Evolutionary conservation across 2,888 invertebrate genomes (phyloP), one percentile per base, ranked within the genome.

Genomic region (Calameuta filiformis): DNA sequence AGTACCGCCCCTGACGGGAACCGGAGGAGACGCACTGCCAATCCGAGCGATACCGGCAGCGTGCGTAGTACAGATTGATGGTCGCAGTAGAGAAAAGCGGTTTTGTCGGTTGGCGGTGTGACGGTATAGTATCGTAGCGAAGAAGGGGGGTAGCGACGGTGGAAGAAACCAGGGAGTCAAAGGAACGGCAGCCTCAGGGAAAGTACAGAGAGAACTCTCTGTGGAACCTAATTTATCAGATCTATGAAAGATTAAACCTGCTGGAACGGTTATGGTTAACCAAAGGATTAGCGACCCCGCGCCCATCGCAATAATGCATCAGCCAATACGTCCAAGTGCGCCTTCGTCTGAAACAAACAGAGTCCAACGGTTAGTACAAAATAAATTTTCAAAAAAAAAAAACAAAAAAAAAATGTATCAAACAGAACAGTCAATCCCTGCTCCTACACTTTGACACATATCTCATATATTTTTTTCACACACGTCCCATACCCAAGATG

Each of bases 301-400:
- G 97, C 97, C 98, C 98, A 98, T 92, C 98, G 95, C 87, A 98
- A 93, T 88, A 98, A 94, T 91, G 98, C 98, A 93, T 98, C 98
- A 85, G 98, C 98, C 92, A 98, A 93, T 87, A 98, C 97, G 93
- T 98, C 98, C 93, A 98, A 94, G 92, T 98, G 98, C 90, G 97
- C 97, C 92, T 98, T 98, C 89, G 98, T 98, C 98, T 98, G 95
- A 76, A 94, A 95, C 89, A 90, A 88, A 90, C 87, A 88, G 77
- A 78, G 78, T 74, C 9, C 23, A 35, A 35, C 11, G 9, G 34
- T 73, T 56, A 74, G 3, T 35, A 74, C 4, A 23, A 30, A 33
- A 35, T 23, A 35, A 35, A 23, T 35, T 73, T n/a, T 9, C n/a
- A 0, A 33, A 69, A n/a, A 69, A 31, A 69, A 30, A 11, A 12